These are phyloP conservation scores for Ganaspis sp. DNA, from an alignment of 1,140 invertebrate species.

Conservation along the genomic window DNA sequence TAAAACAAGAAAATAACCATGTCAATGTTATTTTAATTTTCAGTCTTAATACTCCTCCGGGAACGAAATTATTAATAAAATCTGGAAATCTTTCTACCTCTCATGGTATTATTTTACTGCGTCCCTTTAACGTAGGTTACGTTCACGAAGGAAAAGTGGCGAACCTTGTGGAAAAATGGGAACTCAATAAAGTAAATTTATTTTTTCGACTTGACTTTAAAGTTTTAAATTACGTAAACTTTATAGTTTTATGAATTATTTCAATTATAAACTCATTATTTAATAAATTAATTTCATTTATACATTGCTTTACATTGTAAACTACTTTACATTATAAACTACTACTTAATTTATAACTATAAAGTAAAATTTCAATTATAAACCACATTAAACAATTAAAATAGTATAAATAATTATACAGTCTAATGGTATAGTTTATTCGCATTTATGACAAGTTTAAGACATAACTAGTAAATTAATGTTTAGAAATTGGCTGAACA, in stretches of 20 bases:
- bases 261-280: too few relatives aligned
- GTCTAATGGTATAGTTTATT: too few relatives aligned
- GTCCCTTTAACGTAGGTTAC: constrained; percentile 79
- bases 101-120: constrained; percentile 85
- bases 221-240: too few relatives aligned
- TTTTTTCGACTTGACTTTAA: too few relatives aligned
- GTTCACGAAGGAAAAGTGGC: constrained; percentile 89
- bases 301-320: too few relatives aligned
- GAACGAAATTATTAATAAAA: constrained; percentile 72
- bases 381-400: too few relatives aligned
- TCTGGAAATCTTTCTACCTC: constrained; percentile 72
- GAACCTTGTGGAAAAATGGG: constrained; percentile 92
- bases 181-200: constrained; percentile 83
- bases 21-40: constrained; percentile 37
- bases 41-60: constrained; percentile 74
- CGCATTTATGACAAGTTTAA: background rate
- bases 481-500: constrained; percentile 83
- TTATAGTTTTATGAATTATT: too few relatives aligned
- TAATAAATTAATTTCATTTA: constrained; percentile 37
- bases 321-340: background rate
- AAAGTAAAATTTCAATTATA: too few relatives aligned
- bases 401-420: too few relatives aligned
- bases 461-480: background rate
- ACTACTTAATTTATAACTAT: too few relatives aligned
- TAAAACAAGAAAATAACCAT: background rate